Evolutionary conservation across 2,888 invertebrate species (phyloP).

Genomic region (Nezara viridula): DNA sequence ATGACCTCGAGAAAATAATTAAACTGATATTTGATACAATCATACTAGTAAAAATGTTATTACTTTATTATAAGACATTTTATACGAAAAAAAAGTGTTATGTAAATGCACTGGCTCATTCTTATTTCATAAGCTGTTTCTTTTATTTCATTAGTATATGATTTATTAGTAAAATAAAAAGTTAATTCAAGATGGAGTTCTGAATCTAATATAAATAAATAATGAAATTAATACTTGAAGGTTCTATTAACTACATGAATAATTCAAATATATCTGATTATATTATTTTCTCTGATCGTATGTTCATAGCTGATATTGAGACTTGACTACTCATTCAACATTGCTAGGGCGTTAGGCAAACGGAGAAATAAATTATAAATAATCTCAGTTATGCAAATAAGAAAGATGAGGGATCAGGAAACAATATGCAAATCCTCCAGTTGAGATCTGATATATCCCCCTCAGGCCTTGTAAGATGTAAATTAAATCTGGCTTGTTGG

Average conservation of each 20-base stretch:
- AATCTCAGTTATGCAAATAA: constrained; percentile 43
- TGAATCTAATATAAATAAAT: neutral
- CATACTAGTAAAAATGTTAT: too few relatives aligned
- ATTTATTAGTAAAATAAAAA: neutral
- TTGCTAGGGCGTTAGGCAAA: neutral
- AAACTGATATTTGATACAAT: too few relatives aligned
- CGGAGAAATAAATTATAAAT: constrained; percentile 12
- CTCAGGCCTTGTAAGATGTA: constrained; percentile 19
- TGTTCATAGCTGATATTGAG: neutral
- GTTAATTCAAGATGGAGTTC: neutral
- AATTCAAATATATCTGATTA: neutral
- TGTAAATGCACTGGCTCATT: too few relatives aligned
- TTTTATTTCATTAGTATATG: neutral
- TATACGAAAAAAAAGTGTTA: too few relatives aligned
- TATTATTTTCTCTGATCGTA: neutral
- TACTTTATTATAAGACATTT: too few relatives aligned
- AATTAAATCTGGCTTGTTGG: constrained; percentile 29
- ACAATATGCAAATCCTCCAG: constrained; percentile 28
- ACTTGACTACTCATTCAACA: neutral
- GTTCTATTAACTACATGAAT: neutral
- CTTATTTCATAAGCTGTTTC: neutral
- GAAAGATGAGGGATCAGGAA: constrained; percentile 18
- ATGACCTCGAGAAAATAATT: too few relatives aligned
- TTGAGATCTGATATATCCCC: constrained; percentile 42
- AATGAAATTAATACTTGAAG: neutral